phyloP scores from a whole-genome alignment of 2,113 vertebrate species.

The Arenaria interpres region DNA sequence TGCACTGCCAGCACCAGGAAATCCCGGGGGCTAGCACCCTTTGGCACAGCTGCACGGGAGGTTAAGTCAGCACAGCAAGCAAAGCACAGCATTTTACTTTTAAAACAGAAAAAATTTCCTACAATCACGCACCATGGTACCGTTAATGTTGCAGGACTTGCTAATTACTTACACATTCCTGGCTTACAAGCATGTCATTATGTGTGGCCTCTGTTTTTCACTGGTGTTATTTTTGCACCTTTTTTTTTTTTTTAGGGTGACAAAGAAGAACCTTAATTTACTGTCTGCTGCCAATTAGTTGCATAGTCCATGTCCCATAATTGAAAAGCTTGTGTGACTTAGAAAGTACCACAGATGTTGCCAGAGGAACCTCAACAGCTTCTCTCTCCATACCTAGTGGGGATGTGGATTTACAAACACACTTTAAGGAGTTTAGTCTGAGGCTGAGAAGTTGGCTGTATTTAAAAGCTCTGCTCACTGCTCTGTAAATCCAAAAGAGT shows the following conservation, averaged over 20 bases:
- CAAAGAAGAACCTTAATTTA: not conserved
- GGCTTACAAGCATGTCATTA: not conserved
- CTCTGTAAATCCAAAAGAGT: not conserved
- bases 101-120: not conserved
- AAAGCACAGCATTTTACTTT: not conserved
- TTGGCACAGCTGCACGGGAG: not conserved
- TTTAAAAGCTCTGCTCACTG: not conserved
- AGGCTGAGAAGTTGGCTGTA: not conserved
- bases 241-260: not conserved
- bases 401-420: not conserved
- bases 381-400: not conserved
- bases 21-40: not conserved
- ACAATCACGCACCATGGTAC: fast-evolving
- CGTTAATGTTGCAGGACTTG: not conserved
- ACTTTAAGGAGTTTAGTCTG: not conserved
- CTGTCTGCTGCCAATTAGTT: not conserved
- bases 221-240: not conserved
- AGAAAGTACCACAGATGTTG: not conserved
- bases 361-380: not conserved
- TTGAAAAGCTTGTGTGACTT: not conserved
- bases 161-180: not conserved
- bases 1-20: not conserved
- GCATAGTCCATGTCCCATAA: not conserved
- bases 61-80: not conserved
- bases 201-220: not conserved